Evolutionary conservation across 2,113 vertebrate species (phyloP).

Genomic region (Cyprinus carpio): DNA sequence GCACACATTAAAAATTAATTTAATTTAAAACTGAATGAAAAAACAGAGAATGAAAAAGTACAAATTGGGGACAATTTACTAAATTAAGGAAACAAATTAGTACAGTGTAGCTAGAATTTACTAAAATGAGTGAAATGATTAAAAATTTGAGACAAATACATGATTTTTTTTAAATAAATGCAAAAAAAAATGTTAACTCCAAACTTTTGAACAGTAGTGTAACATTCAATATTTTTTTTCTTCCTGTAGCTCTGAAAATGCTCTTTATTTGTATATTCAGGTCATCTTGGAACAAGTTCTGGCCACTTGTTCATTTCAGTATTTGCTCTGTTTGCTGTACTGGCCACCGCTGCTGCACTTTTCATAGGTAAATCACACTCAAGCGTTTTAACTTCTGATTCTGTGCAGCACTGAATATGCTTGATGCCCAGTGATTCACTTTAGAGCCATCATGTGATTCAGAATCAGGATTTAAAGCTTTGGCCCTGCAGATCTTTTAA

Average conservation of each 20-base stretch:
- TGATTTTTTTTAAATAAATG: background rate
- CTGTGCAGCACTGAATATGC: background rate
- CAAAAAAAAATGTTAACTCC: background rate
- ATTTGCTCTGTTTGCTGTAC: conserved; percentile 47
- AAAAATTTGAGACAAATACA: too few relatives aligned
- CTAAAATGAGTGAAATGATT: too few relatives aligned
- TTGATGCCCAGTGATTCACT: background rate
- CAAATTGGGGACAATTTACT: background rate
- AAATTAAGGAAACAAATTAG: too few relatives aligned
- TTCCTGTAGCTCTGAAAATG: background rate
- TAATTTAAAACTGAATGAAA: too few relatives aligned
- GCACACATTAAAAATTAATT: background rate
- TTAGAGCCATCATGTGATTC: background rate
- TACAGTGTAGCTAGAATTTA: background rate
- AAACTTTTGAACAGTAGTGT: background rate
- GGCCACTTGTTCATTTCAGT: conserved; percentile 23
- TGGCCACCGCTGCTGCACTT: conserved; percentile 42
- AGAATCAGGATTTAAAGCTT: background rate
- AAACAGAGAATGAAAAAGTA: background rate
- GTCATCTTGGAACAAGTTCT: background rate
- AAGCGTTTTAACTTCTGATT: background rate
- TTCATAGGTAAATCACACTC: conserved; percentile 54
- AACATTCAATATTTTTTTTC: background rate
- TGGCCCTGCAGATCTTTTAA: background rate
- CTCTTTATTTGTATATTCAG: conserved; percentile 20